Percentiles rank a stretch among this genome's conserved stretches.
Conservation (phyloP, 2,113 vertebrate genomes). For the Orthonyx spaldingii region DNA sequence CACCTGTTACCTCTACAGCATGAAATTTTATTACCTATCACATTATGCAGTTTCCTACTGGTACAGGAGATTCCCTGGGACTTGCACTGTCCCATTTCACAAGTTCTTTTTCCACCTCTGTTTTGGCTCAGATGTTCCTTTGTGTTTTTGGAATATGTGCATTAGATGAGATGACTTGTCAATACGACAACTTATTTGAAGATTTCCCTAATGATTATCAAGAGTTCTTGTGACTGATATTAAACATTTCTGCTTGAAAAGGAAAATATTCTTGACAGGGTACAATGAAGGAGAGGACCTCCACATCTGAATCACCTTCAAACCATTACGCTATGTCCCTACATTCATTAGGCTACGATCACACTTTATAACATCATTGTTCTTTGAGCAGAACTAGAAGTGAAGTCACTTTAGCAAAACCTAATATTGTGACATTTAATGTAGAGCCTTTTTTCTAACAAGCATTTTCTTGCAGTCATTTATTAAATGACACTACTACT, state of each 20-base stretch:
- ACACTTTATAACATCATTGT: neutral
- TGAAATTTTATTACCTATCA: neutral
- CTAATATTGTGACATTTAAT: neutral
- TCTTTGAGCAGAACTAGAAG: neutral
- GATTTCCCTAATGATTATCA: neutral
- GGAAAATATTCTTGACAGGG: neutral
- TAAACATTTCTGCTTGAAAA: neutral
- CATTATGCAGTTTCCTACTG: neutral
- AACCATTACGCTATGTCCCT: neutral
- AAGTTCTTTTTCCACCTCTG: neutral
- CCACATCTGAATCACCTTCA: neutral
- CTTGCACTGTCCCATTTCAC: neutral
- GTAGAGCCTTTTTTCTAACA: neutral
- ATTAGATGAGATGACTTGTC: neutral
- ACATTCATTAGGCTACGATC: neutral
- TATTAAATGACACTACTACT: neutral
- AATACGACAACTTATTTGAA: neutral
- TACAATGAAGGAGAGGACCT: neutral
- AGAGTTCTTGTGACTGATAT: neutral
- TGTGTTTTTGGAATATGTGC: neutral
- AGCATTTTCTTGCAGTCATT: neutral
- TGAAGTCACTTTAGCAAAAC: neutral
- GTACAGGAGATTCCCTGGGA: neutral
- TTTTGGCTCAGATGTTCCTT: neutral
- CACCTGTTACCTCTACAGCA: neutral